Base-by-base conservation (phyloP, 2,797 vertebrate genomes). In the Eutrigla gurnardus region DNA sequence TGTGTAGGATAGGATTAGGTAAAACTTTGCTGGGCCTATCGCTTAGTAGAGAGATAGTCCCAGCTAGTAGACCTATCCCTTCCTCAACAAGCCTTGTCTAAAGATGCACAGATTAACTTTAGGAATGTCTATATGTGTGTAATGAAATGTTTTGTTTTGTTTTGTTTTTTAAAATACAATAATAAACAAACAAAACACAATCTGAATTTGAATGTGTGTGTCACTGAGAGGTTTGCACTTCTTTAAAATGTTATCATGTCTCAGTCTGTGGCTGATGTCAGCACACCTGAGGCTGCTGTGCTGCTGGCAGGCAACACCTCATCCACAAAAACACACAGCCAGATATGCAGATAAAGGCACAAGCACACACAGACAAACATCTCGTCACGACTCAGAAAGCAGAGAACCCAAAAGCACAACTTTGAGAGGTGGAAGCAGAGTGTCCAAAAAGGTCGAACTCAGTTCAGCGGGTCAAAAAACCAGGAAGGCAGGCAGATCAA, bases 231-330 rank as follows among this genome's bases (percentile, higher is more conserved):
- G 17, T 68, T 43, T 75, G 37, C 18, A 60, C 39, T n/a, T 52
- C 45, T 36, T 18, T 42, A 57, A 49, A 60, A 49, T 64, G 53
- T 76, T 80, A 82, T 42, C 43, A 55, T 74, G 77, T 73, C 58
- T 73, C 70, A 64, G 64, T 54, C 58, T 3, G 25, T 64, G 35
- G 47, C 69, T 67, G 71, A 80, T 72, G 55, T 80, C 76, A 66
- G 50, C 71, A 58, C 74, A 77, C 77, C 79, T 84, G 57, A 66
- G 47, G 66, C 37, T 62, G 57, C 66, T 54, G 9, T 6, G 3
- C 14, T 43, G 65, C 70, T 65, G 15, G 43, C 63, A 77, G 78
- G 36, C 47, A 57, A 47, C 43, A 43, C 75, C 59, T 74, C 40
- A 3, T 45, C 7, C 53, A 65, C 46, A 65, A n/a, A 65, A 35